Conservation (phyloP, 2,113 vertebrate genomes). For the Anguilla japonica region DNA sequence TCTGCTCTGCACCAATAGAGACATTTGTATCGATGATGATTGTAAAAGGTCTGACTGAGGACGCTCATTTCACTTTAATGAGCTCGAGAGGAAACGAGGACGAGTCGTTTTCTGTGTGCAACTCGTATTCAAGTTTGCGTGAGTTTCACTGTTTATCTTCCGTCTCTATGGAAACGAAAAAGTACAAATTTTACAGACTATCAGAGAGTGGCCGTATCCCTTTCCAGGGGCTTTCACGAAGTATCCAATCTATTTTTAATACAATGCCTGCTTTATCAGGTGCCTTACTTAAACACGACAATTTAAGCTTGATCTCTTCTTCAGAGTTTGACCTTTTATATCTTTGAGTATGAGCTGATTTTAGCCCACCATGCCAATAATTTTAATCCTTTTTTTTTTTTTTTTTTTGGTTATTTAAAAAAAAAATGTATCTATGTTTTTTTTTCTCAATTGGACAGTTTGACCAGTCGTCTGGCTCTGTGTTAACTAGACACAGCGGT, state of each 20-base stretch:
- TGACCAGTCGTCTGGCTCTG: conserved; percentile 46
- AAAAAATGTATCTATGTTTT: neutral
- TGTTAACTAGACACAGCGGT: conserved; percentile 47
- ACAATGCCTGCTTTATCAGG: conserved; percentile 75
- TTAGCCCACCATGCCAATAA: conserved; percentile 50
- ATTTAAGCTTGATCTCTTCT: conserved; percentile 62
- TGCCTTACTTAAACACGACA: conserved; percentile 72
- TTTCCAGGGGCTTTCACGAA: conserved; percentile 7
- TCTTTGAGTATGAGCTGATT: conserved; percentile 15
- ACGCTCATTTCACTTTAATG: neutral
- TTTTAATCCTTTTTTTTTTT: conserved; percentile 1
- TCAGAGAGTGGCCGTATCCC: neutral
- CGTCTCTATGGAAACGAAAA: conserved; percentile 9
- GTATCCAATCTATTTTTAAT: conserved; percentile 53
- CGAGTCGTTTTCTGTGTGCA: conserved; percentile 3
- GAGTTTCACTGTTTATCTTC: neutral
- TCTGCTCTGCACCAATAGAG: neutral
- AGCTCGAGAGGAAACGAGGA: conserved; percentile 8
- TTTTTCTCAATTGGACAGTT: neutral
- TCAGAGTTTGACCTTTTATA: conserved; percentile 25
- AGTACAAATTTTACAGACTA: conserved; percentile 7
- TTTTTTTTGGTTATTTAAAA: neutral
- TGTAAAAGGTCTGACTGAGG: conserved; percentile 1
- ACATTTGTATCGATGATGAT: conserved; percentile 1
- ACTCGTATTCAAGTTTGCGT: conserved; percentile 5